Conservation (phyloP, 1,140 invertebrate genomes). For the Nephotettix cincticeps region DNA sequence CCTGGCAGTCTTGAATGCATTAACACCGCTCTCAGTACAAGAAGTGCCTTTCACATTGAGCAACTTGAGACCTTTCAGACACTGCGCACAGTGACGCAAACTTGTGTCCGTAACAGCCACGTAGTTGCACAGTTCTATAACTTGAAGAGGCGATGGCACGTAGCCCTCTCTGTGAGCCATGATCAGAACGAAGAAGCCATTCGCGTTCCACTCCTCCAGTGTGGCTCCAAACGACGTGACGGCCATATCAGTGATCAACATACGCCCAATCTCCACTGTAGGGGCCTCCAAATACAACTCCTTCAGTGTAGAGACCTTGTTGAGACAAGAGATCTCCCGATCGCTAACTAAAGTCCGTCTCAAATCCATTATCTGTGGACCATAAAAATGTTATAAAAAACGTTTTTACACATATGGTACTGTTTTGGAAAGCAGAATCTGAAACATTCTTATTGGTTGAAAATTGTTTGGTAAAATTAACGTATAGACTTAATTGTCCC, state of each 20-base stretch:
- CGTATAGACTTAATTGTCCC: no score
- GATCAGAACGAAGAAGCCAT: background rate
- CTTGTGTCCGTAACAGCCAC: background rate
- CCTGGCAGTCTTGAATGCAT: background rate
- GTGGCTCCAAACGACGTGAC: background rate
- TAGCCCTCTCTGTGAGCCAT: background rate
- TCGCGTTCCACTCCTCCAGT: background rate
- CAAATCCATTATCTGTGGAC: background rate
- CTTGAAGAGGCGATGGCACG: background rate
- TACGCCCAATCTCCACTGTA: background rate
- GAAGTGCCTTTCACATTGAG: background rate
- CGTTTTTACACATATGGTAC: no score
- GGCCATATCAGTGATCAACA: slow-evolving; percentile 12
- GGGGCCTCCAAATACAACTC: slow-evolving; percentile 7
- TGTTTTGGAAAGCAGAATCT: no score
- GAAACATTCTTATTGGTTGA: no score
- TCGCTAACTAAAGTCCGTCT: background rate
- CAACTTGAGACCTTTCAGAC: background rate
- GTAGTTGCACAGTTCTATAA: background rate
- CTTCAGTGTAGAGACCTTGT: background rate
- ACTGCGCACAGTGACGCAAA: slow-evolving; percentile 1
- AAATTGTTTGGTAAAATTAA: no score
- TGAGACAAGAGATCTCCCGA: slow-evolving; percentile 4
- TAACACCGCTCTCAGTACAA: background rate
- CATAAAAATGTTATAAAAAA: no score